A percentile compares a stretch with the other conserved stretches of the same genome.
Evolutionary conservation across 2,113 vertebrate genomes (phyloP).

Genomic region (Varanus salvator): DNA sequence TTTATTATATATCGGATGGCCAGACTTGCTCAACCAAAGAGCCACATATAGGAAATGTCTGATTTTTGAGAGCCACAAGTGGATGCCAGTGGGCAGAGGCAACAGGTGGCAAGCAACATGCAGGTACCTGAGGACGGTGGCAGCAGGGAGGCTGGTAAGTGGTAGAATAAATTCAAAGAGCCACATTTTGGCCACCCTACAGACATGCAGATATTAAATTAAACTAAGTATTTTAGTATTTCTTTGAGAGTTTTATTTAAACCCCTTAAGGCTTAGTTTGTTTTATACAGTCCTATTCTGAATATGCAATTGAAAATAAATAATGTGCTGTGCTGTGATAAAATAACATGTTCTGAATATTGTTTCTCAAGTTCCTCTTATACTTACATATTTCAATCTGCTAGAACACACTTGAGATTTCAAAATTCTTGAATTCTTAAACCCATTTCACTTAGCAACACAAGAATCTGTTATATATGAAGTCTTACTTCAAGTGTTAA

Average conservation of each 20-base stretch:
- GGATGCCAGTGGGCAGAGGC: too few relatives aligned
- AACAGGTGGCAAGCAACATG: too few relatives aligned
- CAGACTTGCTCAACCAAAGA: too few relatives aligned
- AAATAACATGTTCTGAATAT: background rate
- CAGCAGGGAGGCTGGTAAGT: too few relatives aligned
- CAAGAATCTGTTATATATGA: background rate
- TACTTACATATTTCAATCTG: background rate
- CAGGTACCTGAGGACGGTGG: too few relatives aligned
- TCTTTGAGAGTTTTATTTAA: background rate
- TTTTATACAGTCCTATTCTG: background rate
- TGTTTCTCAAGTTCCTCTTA: background rate
- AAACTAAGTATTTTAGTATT: background rate
- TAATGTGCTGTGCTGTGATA: background rate
- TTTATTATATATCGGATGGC: background rate
- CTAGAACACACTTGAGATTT: background rate
- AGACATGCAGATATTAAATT: background rate
- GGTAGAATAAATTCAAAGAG: too few relatives aligned
- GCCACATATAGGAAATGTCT: too few relatives aligned
- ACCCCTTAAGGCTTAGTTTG: background rate
- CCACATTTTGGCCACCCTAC: too few relatives aligned
- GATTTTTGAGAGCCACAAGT: too few relatives aligned
- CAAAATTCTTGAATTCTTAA: constrained; percentile 3
- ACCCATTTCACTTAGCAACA: background rate
- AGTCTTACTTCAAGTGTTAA: background rate
- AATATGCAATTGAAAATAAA: background rate